Percentiles rank a stretch among this genome's conserved stretches.
phyloP scores from a whole-genome alignment of 2,113 vertebrate genomes.

The Collichthys lucidus region DNA sequence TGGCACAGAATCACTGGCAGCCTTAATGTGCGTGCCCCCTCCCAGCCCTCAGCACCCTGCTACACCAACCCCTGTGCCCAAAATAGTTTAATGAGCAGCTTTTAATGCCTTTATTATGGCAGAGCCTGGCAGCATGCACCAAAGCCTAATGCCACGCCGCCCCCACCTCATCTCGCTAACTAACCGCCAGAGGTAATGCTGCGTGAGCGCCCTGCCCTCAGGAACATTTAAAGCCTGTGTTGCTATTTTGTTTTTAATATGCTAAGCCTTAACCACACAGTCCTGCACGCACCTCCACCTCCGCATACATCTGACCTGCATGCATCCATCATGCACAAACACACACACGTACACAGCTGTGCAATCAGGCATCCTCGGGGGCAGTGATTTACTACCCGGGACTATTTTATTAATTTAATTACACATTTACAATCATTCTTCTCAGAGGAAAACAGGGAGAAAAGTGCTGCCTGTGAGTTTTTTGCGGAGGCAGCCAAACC shows the following conservation, averaged over 20 bases:
- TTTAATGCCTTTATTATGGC: constrained; percentile 80
- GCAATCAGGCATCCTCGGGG: constrained; percentile 62
- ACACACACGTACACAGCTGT: constrained; percentile 46
- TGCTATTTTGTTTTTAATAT: constrained; percentile 64
- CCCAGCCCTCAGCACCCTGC: constrained; percentile 29
- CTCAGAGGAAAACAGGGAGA: constrained; percentile 67
- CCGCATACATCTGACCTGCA: constrained; percentile 36
- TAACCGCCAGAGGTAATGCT: constrained; percentile 52
- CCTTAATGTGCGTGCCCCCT: constrained; percentile 20
- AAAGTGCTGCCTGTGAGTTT: constrained; percentile 81
- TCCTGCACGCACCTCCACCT: constrained; percentile 19
- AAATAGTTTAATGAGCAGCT: constrained; percentile 82
- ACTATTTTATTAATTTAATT: constrained; percentile 84
- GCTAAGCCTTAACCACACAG: constrained; percentile 45
- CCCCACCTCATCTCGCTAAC: constrained; percentile 56
- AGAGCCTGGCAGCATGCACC: constrained; percentile 68
- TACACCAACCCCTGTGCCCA: constrained; percentile 67
- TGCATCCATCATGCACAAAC: constrained; percentile 24
- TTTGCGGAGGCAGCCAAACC: constrained; percentile 63
- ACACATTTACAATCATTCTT: constrained; percentile 80
- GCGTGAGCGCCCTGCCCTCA: constrained; percentile 39
- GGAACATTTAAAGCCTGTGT: constrained; percentile 66
- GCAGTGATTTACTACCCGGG: constrained; percentile 78
- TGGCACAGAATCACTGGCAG: constrained; percentile 71
- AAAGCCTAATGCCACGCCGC: constrained; percentile 39